phyloP scores from a whole-genome alignment of 1,140 invertebrate species.

The Drosophila sucinea region DNA sequence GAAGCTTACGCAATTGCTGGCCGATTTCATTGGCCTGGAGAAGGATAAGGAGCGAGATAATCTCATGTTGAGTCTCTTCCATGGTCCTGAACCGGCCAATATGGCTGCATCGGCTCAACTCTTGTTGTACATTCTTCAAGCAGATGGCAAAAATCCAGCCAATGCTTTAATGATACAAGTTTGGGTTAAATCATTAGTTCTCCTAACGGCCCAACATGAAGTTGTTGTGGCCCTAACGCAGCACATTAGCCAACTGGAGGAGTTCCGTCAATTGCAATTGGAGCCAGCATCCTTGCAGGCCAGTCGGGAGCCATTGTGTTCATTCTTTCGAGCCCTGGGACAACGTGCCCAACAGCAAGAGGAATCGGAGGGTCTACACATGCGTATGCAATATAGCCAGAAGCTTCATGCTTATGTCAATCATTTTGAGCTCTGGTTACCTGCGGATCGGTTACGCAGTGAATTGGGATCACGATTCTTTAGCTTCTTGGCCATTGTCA shows the following conservation, averaged over 20 bases:
- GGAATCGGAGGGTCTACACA: slow-evolving; percentile 19
- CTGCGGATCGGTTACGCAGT: slow-evolving; percentile 43
- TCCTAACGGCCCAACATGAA: slow-evolving; percentile 64
- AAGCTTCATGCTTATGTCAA: slow-evolving; percentile 70
- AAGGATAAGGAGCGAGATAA: slow-evolving; percentile 28
- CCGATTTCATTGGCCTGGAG: slow-evolving; percentile 59
- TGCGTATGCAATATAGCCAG: slow-evolving; percentile 64
- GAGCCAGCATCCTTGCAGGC: slow-evolving; percentile 44
- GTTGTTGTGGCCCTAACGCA: slow-evolving; percentile 44
- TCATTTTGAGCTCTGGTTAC: slow-evolving; percentile 76
- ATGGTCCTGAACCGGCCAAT: slow-evolving; percentile 51
- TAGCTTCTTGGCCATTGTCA: slow-evolving; percentile 79
- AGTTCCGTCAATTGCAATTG: slow-evolving; percentile 48
- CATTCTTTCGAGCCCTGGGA: slow-evolving; percentile 71
- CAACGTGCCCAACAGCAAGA: slow-evolving; percentile 52
- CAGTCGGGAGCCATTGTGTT: slow-evolving; percentile 71
- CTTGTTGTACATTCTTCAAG: slow-evolving; percentile 59
- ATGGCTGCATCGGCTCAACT: slow-evolving; percentile 59
- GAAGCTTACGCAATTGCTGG: slow-evolving; percentile 69
- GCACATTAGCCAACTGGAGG: slow-evolving; percentile 51
- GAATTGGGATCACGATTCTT: slow-evolving; percentile 70
- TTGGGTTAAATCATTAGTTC: slow-evolving; percentile 74
- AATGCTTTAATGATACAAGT: slow-evolving; percentile 59
- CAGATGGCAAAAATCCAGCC: slow-evolving; percentile 3
- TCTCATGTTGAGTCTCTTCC: slow-evolving; percentile 45